Evolutionary conservation across 2,797 vertebrate species (phyloP), one percentile per base, ranked within the genome.

Genomic region (Nasua narica): DNA sequence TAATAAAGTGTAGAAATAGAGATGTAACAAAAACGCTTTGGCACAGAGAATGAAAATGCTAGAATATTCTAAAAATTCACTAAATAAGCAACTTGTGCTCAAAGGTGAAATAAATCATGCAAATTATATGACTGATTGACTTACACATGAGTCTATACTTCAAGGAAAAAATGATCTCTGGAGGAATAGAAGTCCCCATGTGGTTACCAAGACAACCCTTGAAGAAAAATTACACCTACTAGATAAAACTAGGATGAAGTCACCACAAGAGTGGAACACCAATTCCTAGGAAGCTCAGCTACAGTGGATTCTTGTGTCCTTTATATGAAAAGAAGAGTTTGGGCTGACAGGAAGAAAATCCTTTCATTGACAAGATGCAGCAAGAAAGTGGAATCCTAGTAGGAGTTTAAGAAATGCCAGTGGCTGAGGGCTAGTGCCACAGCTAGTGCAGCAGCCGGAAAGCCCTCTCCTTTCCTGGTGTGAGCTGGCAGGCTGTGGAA

Each of bases 41-140:
- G 87, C 52, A 5, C 78, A 11, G 74, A 95, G 72, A 95, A 87
- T 58, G 77, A 85, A 96, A 94, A 95, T n/a, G 35, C 72, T 70
- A 69, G 62, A 91, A 89, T 89, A 97, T 37, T 96, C 84, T 82
- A 95, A 96, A 97, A 97, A 95, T 97, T 91, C 95, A 81, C 65
- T 90, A 93, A 91, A 96, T 96, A 96, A 97, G 93, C 92, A 97
- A 48, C 54, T 91, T 37, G 11, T 35, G 32, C 90, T 90, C 87
- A 96, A 78, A 96, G 91, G 84, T 90, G 90, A 97, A 97, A 86
- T 72, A 96, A 98, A 78, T 95, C 67, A 74, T 81, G 78, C n/a
- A 87, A 52, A 92, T 87, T 76, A 32, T 69, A 58, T 72, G 81
- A 93, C 88, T 96, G 81, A 93, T 97, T 87, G 70, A 96, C 84